Conservation (phyloP, 2,888 invertebrate genomes). For the Mesorhabditis spiculigera region DNA sequence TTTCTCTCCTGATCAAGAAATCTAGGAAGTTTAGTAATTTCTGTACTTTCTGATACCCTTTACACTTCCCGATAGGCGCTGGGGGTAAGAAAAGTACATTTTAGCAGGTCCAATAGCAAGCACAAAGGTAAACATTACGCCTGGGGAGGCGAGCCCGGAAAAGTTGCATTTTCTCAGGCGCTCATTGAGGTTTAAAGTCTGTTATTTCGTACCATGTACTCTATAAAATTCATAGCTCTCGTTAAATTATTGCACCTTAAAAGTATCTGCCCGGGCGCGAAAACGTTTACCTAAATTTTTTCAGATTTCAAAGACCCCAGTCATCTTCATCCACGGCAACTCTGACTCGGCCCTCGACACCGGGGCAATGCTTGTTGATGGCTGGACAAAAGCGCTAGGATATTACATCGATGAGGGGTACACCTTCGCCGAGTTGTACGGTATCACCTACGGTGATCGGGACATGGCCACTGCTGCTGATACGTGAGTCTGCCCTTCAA, state of each 20-base stretch:
- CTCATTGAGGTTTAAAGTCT: too few species aligned
- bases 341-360: constrained; percentile 48
- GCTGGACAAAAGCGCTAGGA: constrained; percentile 38
- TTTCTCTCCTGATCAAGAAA: too few species aligned
- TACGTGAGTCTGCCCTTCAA: constrained; percentile 14
- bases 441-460: constrained; percentile 49
- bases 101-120: too few species aligned
- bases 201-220: too few species aligned
- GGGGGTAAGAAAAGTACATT: too few species aligned
- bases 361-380: constrained; percentile 25
- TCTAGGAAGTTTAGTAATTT: too few species aligned
- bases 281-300: constrained; percentile 6
- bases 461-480: constrained; percentile 30
- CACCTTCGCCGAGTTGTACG: constrained; percentile 42
- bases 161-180: too few species aligned
- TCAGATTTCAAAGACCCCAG: constrained; percentile 38
- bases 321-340: constrained; percentile 53
- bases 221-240: background rate
- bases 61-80: too few species aligned
- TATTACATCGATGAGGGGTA: constrained; percentile 34
- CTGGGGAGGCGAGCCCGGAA: too few species aligned
- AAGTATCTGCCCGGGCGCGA: background rate
- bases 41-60: too few species aligned
- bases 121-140: too few species aligned
- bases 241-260: background rate